phyloP scores from a whole-genome alignment of 1,140 invertebrate species.

The Drosophila repletoides region DNA sequence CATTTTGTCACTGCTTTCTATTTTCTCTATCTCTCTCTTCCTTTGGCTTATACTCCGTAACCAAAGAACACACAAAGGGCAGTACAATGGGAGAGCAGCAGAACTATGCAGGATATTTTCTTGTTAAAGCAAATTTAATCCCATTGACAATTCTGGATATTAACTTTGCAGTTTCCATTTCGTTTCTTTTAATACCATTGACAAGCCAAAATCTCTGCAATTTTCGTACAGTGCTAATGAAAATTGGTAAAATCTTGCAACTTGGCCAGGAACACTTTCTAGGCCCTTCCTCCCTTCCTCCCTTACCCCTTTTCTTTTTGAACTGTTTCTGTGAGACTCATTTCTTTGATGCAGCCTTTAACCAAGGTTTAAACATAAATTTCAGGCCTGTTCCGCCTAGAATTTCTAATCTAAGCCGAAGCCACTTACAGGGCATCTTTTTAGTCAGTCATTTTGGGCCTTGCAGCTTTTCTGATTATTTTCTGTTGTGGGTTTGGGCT shows the following conservation, averaged over 20 bases:
- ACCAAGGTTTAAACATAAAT: too few relatives aligned
- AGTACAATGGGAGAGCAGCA: background rate
- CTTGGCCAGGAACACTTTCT: too few relatives aligned
- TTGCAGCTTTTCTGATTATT: slow-evolving; percentile 17
- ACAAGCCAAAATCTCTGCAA: background rate
- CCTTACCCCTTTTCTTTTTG: too few relatives aligned
- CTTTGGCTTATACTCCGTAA: background rate
- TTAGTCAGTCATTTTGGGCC: slow-evolving; percentile 10
- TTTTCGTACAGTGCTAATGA: too few relatives aligned
- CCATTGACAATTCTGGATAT: slow-evolving; percentile 16
- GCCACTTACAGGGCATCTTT: slow-evolving; percentile 13
- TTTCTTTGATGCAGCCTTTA: too few relatives aligned
- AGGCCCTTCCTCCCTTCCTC: too few relatives aligned
- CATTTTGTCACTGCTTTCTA: slow-evolving; percentile 7
- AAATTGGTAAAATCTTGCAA: too few relatives aligned
- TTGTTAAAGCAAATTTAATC: slow-evolving; percentile 13
- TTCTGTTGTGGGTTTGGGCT: slow-evolving; percentile 6
- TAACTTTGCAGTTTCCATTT: slow-evolving; percentile 13
- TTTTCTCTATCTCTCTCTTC: background rate
- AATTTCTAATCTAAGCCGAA: too few relatives aligned
- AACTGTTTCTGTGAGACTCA: too few relatives aligned
- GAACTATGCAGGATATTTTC: background rate
- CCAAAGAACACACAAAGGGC: background rate
- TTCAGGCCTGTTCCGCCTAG: too few relatives aligned
- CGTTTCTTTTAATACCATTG: slow-evolving; percentile 3